Evolutionary conservation across 2,888 invertebrate species (phyloP), one percentile per base, ranked within the genome.

Genomic region (Nectonema munidae): DNA sequence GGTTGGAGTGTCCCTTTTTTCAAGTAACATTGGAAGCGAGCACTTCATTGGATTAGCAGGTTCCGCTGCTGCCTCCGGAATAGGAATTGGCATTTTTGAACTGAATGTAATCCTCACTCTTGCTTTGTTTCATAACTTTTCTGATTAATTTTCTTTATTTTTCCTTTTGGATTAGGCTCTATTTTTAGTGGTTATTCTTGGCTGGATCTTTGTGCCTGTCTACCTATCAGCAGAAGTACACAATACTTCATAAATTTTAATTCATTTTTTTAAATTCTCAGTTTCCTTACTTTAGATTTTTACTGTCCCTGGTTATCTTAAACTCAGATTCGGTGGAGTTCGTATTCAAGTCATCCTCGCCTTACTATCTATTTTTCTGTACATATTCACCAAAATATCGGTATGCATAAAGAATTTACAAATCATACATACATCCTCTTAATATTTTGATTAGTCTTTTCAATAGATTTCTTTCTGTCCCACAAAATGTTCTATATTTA

Each of bases 211-310:
- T 20, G 29, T 44, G 3, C 44, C 44, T 2, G 44, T 63, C 3
- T 63, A 62, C 47, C 55, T 60, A 43, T 51, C 59, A 2, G 50
- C 54, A 37, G 55, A 54, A 42, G 57, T 55, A 46, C 49, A 50
- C n/a, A 9, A 25, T 25, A 6, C 25, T 9, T 9, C 25, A 25
- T 25, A 25, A 25, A 25, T 25, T 25, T 9, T 42, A 16, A 30
- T 13, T 43, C n/a, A 19, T 44, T 41, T 32, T 37, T n/a, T 2
- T 43, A 51, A 51, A 49, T 51, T 48, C 49, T 6, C 51, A n/a
- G n/a, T 19, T 29, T 32, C 18, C 32, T 20, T 9, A 16, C 39
- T 42, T 35, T 43, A 55, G 55, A 53, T 53, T 13, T 50, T 47
- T 40, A 58, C 56, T 3, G 39, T 56, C 21, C 56, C 56, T 11